Conservation (phyloP, 2,797 vertebrate species). For the Parotocinclus haroldoi region DNA sequence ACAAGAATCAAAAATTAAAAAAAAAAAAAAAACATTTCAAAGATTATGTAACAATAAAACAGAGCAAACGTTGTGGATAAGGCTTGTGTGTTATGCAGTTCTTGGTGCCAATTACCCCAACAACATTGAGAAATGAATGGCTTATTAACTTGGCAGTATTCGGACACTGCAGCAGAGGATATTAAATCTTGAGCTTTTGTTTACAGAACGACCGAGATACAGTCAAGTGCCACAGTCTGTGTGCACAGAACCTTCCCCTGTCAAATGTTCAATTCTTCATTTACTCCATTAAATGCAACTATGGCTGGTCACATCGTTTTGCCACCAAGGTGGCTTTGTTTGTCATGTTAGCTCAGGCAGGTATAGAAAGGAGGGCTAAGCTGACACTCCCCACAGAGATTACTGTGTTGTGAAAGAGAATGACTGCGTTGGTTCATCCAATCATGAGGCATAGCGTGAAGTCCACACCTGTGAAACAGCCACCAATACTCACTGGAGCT, state of each 20-base stretch:
- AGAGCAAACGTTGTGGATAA: conserved; percentile 26
- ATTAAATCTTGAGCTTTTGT: conserved; percentile 45
- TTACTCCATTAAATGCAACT: conserved; percentile 16
- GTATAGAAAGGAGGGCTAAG: conserved; percentile 3
- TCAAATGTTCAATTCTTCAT: conserved; percentile 37
- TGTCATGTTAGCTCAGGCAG: conserved; percentile 4
- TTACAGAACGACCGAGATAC: conserved; percentile 32
- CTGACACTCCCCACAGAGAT: conserved; percentile 34
- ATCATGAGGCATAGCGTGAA: conserved; percentile 44
- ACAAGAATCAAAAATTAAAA: conserved; percentile 12
- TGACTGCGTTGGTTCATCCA: conserved; percentile 17
- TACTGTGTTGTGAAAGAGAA: conserved; percentile 26
- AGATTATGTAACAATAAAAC: not conserved
- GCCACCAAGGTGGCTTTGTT: conserved; percentile 10
- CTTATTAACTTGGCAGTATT: conserved; percentile 44
- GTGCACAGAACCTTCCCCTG: conserved; percentile 34
- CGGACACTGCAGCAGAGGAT: conserved; percentile 39
- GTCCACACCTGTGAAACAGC: conserved; percentile 46
- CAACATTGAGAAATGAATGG: conserved; percentile 35
- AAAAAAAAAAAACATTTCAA: not conserved
- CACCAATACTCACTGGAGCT: conserved; percentile 38
- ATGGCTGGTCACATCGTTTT: conserved; percentile 9
- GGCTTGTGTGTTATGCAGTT: conserved; percentile 34
- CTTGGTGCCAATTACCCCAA: conserved; percentile 51
- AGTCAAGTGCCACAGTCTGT: conserved; percentile 21